phyloP scores from a whole-genome alignment of 2,113 vertebrate species.

The Mugil cephalus region DNA sequence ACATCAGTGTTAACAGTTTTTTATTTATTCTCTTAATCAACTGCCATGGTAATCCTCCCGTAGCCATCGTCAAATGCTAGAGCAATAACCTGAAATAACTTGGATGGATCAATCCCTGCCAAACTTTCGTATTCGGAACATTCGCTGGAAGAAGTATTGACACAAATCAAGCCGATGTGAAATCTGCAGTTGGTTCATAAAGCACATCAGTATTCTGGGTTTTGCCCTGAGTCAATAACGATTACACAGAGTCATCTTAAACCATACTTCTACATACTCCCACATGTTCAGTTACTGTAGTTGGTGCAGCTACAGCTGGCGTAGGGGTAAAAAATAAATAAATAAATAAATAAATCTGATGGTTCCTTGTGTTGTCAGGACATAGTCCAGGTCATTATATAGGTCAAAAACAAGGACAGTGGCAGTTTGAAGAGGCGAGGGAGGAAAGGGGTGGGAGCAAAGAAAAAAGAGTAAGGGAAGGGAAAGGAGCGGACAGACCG shows the following conservation, averaged over 20 bases:
- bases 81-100: constrained; percentile 21
- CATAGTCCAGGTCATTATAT: constrained; percentile 62
- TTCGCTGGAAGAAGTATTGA: constrained; percentile 17
- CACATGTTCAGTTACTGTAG: constrained; percentile 34
- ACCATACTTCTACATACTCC: constrained; percentile 27
- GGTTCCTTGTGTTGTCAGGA: constrained; percentile 51
- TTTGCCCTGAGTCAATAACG: constrained; percentile 33
- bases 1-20: constrained; percentile 30
- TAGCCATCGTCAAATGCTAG: constrained; percentile 29
- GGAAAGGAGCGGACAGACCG: constrained; percentile 10
- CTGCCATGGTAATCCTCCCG: background rate
- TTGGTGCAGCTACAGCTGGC: constrained; percentile 16
- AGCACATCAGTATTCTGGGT: constrained; percentile 11
- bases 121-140: constrained; percentile 1
- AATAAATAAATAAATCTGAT: no score
- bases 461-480: constrained; percentile 33
- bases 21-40: constrained; percentile 39
- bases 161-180: constrained; percentile 20
- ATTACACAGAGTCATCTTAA: constrained; percentile 39
- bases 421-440: constrained; percentile 44
- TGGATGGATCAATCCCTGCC: constrained; percentile 8
- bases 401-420: constrained; percentile 68
- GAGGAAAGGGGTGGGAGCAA: constrained; percentile 6
- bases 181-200: constrained; percentile 9
- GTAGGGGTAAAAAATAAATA: constrained; percentile 3